Evolutionary conservation across 2,888 invertebrate genomes (phyloP), one percentile per base, ranked within the genome.

Genomic region (Pachymerium ferrugineum): DNA sequence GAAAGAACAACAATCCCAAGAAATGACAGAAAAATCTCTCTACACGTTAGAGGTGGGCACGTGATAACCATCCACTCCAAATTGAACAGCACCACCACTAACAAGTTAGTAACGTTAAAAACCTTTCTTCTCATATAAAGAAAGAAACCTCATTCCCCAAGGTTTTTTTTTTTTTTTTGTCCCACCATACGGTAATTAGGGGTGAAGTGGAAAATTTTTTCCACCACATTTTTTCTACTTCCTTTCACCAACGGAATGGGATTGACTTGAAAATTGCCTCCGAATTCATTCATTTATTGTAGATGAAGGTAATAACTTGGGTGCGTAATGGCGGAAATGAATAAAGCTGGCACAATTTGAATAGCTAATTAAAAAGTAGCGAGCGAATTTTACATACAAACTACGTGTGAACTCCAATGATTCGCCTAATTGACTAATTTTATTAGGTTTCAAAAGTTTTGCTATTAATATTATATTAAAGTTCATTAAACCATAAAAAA

Each of bases 1-100:
- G n/a, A n/a, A n/a, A n/a, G n/a, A n/a, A n/a, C n/a, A 25, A 62
- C 62, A 3, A 28, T 62, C 12, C 62, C 25, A 42, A 54, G 76
- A 19, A 28, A 28, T n/a, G 25, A 62, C 25, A 10, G 62, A 62
- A n/a, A n/a, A n/a, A 78, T 79, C 35, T 76, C 76, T 47, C 38
- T 80, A n/a, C 78, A 77, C 42, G 14, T 79, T n/a, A 77, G 80
- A 30, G 80, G 80, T 35, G 80, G 80, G 12, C 72, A 74, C 70
- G 76, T 80, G 71, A 75, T 80, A 12, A 79, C 80, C 6, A 78
- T 77, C 19, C 80, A 80, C n/a, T 31, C 31, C 29, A 10, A 16
- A 33, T n/a, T 69, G 19, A 69, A 69, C 12, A 31, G 30, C 30
- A 69, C 30, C 12, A 31, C 69, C 19, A 19, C n/a, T 29, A 69